Base-by-base conservation (phyloP, 2,113 vertebrate species). In the Phalacrocorax carbo region DNA sequence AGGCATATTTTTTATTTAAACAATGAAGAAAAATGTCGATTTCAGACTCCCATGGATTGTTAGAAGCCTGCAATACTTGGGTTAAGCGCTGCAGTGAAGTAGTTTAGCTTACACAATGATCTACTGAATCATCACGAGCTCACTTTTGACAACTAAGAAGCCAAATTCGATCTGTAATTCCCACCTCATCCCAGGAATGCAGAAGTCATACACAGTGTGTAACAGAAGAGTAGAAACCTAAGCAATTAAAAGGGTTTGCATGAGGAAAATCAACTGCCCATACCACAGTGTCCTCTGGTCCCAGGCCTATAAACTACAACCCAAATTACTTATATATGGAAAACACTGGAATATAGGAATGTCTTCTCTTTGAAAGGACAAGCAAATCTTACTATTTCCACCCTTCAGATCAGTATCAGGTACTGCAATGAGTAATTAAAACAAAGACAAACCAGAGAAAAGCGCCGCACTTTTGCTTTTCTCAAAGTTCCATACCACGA, bases 401-500 rank as follows among this genome's bases (percentile, higher is more conserved):
- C 72, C 85, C 94, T 96, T 92, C 88, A 83, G 80, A 93, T 75
- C 60, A 68, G 29, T 26, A 70, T 14, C 86, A 69, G 83, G 72
- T 78, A 95, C 95, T 54, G 92, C 90, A 92, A 48, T 22, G 72
- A 88, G 79, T 51, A 75, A 94, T 90, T 96, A 94, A 92, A 95
- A 96, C 92, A 90, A 96, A 93, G 94, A n/a, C 80, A 81, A 60
- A 48, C 22, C 13, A 23, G 42, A 16, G 49, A 44, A 29, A 42
- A 61, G 9, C 62, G 16, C 66, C 4, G 13, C 71, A 25, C 32
- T 86, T 82, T 62, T 1, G 13, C 48, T 82, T 68, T 90, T 51
- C 77, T 16, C 32, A 81, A 96, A 97, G 72, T 96, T 96, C 84
- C 32, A 4, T 18, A 32, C 32, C 25, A 16, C 20, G 32, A 13